Conservation (phyloP, 2,888 invertebrate genomes). For the Chelonus formosanus region DNA sequence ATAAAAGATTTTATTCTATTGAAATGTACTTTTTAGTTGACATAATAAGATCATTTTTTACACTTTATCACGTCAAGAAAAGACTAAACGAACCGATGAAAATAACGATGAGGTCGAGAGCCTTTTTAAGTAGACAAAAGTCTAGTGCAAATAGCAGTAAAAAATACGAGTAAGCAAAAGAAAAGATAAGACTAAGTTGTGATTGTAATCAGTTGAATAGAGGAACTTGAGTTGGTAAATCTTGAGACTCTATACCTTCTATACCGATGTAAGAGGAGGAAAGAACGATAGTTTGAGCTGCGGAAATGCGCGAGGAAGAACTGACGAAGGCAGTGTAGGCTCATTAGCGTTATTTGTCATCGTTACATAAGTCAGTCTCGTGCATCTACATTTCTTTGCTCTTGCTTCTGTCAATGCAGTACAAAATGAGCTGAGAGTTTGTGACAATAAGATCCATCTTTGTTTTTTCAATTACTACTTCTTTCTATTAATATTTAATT, state of each 20-base stretch:
- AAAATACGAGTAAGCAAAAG: slow-evolving; percentile 3
- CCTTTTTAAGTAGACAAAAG: neutral
- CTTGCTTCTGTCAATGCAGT: slow-evolving; percentile 10
- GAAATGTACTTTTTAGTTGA: no score
- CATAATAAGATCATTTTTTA: neutral
- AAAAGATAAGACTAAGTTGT: slow-evolving; percentile 22
- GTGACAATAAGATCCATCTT: slow-evolving; percentile 11
- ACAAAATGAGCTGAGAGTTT: neutral
- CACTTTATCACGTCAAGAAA: neutral
- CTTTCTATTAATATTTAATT: slow-evolving; percentile 2
- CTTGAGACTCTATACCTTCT: slow-evolving; percentile 5
- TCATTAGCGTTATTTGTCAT: slow-evolving; percentile 65
- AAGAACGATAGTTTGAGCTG: slow-evolving; percentile 9
- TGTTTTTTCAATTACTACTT: slow-evolving; percentile 2
- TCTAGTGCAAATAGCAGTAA: slow-evolving; percentile 3
- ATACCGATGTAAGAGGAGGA: neutral
- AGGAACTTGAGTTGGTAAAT: slow-evolving; percentile 13
- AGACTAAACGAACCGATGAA: no score
- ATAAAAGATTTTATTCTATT: no score
- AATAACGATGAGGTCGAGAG: neutral
- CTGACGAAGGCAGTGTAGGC: slow-evolving; percentile 53
- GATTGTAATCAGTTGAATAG: slow-evolving; percentile 26
- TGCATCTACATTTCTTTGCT: slow-evolving; percentile 32
- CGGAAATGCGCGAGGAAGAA: slow-evolving; percentile 17
- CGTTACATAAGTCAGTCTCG: slow-evolving; percentile 60